Evolutionary conservation across 2,888 invertebrate species (phyloP).

Genomic region (Ptychoptera contaminata): DNA sequence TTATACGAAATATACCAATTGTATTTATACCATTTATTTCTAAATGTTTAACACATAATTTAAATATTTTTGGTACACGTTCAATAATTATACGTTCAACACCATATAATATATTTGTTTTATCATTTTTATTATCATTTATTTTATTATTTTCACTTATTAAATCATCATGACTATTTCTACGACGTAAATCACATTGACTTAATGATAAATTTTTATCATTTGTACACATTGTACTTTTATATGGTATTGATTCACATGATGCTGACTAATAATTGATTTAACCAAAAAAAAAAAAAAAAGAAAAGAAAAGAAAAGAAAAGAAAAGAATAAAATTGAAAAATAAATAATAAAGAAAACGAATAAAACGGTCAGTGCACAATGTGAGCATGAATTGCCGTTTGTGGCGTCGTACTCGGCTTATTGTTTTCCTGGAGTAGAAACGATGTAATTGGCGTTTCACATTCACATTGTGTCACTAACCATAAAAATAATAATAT

Average conservation of each 20-base stretch:
- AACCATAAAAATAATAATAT: no score
- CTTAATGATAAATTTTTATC: constrained; percentile 18
- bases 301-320: constrained; percentile 12
- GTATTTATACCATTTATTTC: constrained; percentile 67
- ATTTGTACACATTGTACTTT: no score
- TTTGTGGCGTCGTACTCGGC: no score
- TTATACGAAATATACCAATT: constrained; percentile 81
- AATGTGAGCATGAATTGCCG: no score
- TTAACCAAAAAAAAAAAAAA: constrained; percentile 4
- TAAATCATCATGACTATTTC: constrained; percentile 26
- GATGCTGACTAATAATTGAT: constrained; percentile 4
- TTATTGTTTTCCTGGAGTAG: no score
- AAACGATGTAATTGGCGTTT: no score
- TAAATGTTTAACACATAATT: constrained; percentile 66
- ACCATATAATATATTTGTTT: constrained; percentile 17
- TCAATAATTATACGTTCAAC: constrained; percentile 18
- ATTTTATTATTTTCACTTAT: no score
- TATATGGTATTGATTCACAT: no score
- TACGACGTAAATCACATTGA: constrained; percentile 34
- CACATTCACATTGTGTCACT: no score
- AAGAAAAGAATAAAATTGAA: constrained; percentile 6
- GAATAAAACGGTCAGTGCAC: no score
- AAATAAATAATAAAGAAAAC: constrained; percentile 3
- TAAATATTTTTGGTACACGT: constrained; percentile 61
- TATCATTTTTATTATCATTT: no score